Evolutionary conservation across 2,888 invertebrate species (phyloP), one percentile per base, ranked within the genome.

Genomic region (Oeneis ivallda): DNA sequence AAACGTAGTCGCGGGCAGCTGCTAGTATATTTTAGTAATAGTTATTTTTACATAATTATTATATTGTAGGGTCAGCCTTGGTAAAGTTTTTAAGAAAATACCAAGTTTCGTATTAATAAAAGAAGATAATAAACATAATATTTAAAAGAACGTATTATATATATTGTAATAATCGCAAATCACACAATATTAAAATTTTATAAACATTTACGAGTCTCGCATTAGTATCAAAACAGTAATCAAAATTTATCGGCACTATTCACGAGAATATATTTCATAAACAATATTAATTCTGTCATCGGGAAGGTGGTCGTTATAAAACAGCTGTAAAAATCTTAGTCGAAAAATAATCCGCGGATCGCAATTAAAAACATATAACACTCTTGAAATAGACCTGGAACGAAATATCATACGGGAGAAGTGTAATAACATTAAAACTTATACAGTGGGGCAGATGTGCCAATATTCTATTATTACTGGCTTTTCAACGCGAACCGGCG

Each of bases 381-480:
- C 78, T 85, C 87, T 82, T 80, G 75, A 87, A 88, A 89, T 89
- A 89, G 85, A 83, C 82, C 79, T 81, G 81, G 80, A 85, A 77
- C 82, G 80, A 81, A 84, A 87, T 87, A 87, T 89, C 84, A 85
- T 85, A 85, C 80, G 78, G 79, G 79, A 78, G 82, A 78, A 78
- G 79, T 85, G 86, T 85, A 87, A 88, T 89, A 89, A 87, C 88
- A 89, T 89, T 89, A 89, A 88, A 89, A 89, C 85, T 83, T 86
- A 89, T 87, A 88, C 81, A 82, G 80, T 84, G 82, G 80, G 84
- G 87, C 87, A 89, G 88, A 91, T 89, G 89, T 89, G 88, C 90
- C 88, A 89, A 89, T 89, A 87, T 88, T 87, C 89, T 91, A 90
- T 91, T 92, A 91, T 91, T 89, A 87, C 89, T 88, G 84, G 86